Evolutionary conservation across 53 echinoderm and acorn worm species (phyloP).

Genomic region (Patiria pectinifera): DNA sequence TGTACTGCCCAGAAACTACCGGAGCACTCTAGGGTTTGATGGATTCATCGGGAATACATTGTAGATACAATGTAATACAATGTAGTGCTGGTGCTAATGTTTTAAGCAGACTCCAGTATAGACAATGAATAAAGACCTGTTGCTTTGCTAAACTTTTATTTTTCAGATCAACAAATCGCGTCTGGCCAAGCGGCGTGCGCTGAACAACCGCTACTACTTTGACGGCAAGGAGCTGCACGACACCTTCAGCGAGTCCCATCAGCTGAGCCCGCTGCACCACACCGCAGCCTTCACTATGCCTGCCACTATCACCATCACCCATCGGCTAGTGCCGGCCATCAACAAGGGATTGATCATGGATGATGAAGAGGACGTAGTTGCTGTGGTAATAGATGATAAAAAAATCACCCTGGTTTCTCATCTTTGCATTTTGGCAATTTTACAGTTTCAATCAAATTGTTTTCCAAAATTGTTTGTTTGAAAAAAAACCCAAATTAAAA

Average conservation of each 20-base stretch:
- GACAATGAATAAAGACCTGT: no score
- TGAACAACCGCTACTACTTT: constrained; percentile 81
- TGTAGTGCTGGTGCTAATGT: no score
- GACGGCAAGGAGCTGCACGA: constrained; percentile 84
- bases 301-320: not conserved
- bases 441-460: no score
- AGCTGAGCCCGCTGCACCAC: constrained; percentile 55
- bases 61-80: no score
- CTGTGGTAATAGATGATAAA: not conserved
- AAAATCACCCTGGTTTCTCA: no score
- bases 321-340: constrained; percentile 60
- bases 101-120: no score
- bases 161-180: constrained; percentile 58
- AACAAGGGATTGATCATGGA: constrained; percentile 73
- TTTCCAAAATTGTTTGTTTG: no score
- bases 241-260: constrained; percentile 67
- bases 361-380: constrained; percentile 60
- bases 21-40: no score
- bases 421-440: no score
- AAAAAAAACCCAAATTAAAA: no score
- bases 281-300: constrained; percentile 14
- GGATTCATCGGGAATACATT: no score
- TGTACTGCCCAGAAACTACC: no score
- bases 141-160: not conserved
- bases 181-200: constrained; percentile 37